Base-by-base conservation (phyloP, 2,888 invertebrate genomes). In the Archaeoteleia sp. region DNA sequence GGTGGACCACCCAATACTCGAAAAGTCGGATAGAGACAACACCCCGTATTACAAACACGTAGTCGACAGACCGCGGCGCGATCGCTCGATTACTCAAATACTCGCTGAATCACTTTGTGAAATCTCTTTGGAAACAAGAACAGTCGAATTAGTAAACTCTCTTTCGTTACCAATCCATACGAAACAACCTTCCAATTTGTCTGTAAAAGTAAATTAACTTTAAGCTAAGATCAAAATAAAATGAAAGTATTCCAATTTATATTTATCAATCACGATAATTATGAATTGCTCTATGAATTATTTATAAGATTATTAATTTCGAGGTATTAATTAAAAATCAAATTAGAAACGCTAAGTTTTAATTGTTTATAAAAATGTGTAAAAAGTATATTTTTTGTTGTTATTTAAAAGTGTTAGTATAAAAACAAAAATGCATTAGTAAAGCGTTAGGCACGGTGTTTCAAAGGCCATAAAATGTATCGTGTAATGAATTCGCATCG, bases 101-200 rank as follows among this genome's bases (percentile, higher is more conserved):
- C 43, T 63, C 58, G 62, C 67, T 68, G 67, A 68, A 68, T 68
- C 67, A 68, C 25, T 58, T 54, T 61, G 62, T 68, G 67, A 68
- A 68, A 68, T 62, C 58, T 37, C 46, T 17, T 25, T 9, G 13
- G 13, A 30, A 40, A 27, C 17, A 62, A 62, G 55, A 67, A 62
- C 55, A 43, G 32, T 54, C 46, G 37, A 53, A 57, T 66, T 57
- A 25, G 39, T 25, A 5, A 9, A 15, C 15, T 57, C n/a, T n/a
- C 14, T 54, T 65, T 60, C 48, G 34, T 45, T n/a, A 25, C 20
- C 2, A 20, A 20, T 34, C 12, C 13, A 4, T 13, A 34, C 23
- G 45, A 53, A 51, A 60, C 37, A 42, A 17, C 20, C 17, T 23
- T 13, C 2, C 2, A 2, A 29, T 46, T 57, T 55, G 43, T 42